Percentiles rank a stretch among this genome's conserved stretches.
Evolutionary conservation across 2,888 invertebrate species (phyloP).

Genomic region (Lasioglossum lativentre): DNA sequence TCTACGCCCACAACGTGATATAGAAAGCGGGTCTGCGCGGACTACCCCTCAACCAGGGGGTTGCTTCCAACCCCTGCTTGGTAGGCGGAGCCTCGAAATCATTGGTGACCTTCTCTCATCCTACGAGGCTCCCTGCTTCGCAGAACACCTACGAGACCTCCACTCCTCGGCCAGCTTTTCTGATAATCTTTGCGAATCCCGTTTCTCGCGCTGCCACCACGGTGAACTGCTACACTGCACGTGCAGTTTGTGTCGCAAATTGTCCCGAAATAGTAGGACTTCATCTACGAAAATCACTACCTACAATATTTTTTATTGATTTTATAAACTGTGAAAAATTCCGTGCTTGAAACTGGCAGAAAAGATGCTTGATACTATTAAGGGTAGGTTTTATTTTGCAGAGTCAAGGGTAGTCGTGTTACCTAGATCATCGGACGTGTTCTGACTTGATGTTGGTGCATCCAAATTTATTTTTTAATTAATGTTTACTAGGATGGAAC

Average conservation of each 20-base stretch:
- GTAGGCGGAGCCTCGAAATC: conserved; percentile 77
- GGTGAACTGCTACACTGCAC: background rate
- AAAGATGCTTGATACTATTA: background rate
- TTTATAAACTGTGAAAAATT: background rate
- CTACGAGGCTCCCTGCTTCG: conserved; percentile 22
- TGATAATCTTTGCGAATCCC: conserved; percentile 51
- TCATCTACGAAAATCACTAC: background rate
- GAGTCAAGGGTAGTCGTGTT: background rate
- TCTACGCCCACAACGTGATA: conserved; percentile 78
- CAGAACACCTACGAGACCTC: conserved; percentile 54
- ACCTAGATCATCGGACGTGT: background rate
- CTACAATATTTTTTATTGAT: background rate
- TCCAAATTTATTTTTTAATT: background rate
- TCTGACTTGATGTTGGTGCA: background rate
- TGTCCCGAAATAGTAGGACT: background rate
- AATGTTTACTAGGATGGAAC: background rate
- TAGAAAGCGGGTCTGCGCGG: conserved; percentile 75
- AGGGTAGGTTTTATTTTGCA: background rate
- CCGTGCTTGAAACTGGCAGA: background rate
- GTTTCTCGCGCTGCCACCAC: background rate
- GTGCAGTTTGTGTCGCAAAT: background rate
- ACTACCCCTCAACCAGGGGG: conserved; percentile 63
- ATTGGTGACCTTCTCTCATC: conserved; percentile 67
- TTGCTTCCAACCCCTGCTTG: conserved; percentile 68
- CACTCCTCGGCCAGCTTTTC: conserved; percentile 33